Percentiles rank a stretch among this genome's conserved stretches.
Conservation (phyloP, 2,888 invertebrate genomes). For the Hipparchia semele region DNA sequence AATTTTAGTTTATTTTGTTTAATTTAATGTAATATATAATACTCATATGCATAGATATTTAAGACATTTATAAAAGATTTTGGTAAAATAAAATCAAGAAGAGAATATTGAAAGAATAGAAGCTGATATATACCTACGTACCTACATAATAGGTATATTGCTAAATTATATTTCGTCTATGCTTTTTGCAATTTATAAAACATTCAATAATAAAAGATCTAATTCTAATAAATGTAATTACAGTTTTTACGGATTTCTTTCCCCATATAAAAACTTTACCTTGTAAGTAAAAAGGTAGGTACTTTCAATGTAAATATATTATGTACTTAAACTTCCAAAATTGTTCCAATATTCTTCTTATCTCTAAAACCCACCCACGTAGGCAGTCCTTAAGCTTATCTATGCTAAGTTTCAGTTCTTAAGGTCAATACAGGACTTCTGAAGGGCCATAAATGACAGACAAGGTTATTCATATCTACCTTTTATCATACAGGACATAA, state of each 20-base stretch:
- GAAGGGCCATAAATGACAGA: slow-evolving; percentile 43
- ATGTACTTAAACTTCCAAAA: slow-evolving; percentile 8
- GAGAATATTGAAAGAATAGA: too few species aligned
- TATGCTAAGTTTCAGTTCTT: slow-evolving; percentile 44
- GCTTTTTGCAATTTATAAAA: too few species aligned
- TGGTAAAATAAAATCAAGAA: too few species aligned
- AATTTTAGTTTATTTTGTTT: too few species aligned
- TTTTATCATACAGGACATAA: background rate
- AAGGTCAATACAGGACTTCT: slow-evolving; percentile 45
- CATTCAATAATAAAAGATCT: too few species aligned
- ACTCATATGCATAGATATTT: too few species aligned
- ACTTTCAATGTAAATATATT: slow-evolving; percentile 4
- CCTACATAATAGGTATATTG: too few species aligned
- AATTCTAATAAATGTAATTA: too few species aligned
- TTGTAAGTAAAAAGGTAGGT: background rate
- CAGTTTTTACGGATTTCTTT: background rate
- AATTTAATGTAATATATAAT: too few species aligned
- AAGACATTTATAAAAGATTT: too few species aligned
- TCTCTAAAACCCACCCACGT: slow-evolving; percentile 34
- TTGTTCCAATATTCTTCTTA: slow-evolving; percentile 35
- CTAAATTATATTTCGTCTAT: too few species aligned
- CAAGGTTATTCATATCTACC: slow-evolving; percentile 34
- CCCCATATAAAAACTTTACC: background rate
- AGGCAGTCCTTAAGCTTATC: slow-evolving; percentile 40
- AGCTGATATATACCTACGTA: too few species aligned